Evolutionary conservation across 1,140 invertebrate species (phyloP).

Genomic region (Magallana gigas): DNA sequence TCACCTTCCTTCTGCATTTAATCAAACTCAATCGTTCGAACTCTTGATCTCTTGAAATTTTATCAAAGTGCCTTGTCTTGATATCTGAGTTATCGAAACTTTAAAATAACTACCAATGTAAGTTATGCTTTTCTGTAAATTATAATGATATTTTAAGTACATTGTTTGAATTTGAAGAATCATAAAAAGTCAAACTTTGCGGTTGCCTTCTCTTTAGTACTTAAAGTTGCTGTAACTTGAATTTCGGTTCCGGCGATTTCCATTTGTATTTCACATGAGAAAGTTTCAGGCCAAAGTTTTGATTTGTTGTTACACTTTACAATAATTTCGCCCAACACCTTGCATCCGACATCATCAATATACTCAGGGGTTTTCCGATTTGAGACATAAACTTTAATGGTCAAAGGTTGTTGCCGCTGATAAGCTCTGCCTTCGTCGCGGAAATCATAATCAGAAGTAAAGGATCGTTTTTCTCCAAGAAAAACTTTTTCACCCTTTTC

Average conservation of each 20-base stretch:
- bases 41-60: too few species aligned
- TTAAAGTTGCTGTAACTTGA: constrained; percentile 1
- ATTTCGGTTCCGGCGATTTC: constrained; percentile 47
- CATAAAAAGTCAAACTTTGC: constrained; percentile 26
- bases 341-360: constrained; percentile 20
- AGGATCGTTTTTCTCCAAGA: constrained; percentile 38
- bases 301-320: not conserved
- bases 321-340: constrained; percentile 1
- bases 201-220: not conserved
- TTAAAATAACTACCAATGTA: too few species aligned
- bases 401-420: constrained; percentile 19
- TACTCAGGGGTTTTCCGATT: constrained; percentile 20
- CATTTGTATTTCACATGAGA: constrained; percentile 37
- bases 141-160: too few species aligned
- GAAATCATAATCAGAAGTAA: constrained; percentile 11
- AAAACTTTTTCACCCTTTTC: constrained; percentile 24
- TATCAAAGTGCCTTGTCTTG: too few species aligned
- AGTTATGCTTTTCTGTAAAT: too few species aligned
- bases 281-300: constrained; percentile 18
- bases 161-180: not conserved
- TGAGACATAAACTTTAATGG: constrained; percentile 21
- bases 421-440: not conserved
- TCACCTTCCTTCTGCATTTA: too few species aligned
- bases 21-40: too few species aligned
- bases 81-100: too few species aligned